phyloP scores from a whole-genome alignment of 1,140 invertebrate genomes.

The Ruditapes philippinarum region DNA sequence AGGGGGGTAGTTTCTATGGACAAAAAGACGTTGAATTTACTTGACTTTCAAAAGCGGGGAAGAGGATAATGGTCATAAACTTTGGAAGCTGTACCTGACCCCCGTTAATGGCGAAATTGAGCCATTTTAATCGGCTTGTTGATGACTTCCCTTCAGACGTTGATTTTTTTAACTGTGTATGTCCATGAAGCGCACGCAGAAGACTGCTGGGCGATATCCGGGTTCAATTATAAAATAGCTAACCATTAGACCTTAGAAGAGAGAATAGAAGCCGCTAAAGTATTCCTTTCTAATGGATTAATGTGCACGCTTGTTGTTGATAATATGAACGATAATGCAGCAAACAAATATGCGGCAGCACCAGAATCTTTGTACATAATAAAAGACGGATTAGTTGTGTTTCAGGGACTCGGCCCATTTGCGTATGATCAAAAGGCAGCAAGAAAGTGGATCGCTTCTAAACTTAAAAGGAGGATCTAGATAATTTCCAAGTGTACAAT shows the following conservation, averaged over 20 bases:
- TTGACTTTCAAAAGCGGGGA: constrained; percentile 69
- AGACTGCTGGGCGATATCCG: constrained; percentile 73
- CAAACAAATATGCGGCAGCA: constrained; percentile 40
- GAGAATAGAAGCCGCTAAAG: constrained; percentile 63
- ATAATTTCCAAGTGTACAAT: no score
- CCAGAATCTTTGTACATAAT: constrained; percentile 71
- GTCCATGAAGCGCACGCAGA: constrained; percentile 77
- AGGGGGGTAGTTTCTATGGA: constrained; percentile 57
- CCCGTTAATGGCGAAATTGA: constrained; percentile 74
- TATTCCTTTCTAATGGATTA: constrained; percentile 34
- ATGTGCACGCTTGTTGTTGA: constrained; percentile 68
- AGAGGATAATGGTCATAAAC: constrained; percentile 78
- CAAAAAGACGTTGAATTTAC: constrained; percentile 57
- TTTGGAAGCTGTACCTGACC: constrained; percentile 83
- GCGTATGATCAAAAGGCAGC: constrained; percentile 56
- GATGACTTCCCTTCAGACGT: constrained; percentile 69
- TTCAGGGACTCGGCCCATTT: constrained; percentile 57
- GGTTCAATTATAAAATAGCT: constrained; percentile 41
- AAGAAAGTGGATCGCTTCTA: constrained; percentile 46
- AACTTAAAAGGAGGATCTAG: constrained; percentile 31
- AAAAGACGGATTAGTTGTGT: constrained; percentile 59
- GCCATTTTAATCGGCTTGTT: constrained; percentile 68
- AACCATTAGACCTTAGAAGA: constrained; percentile 68
- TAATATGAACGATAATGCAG: constrained; percentile 67
- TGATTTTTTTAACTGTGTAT: constrained; percentile 79